Conservation (phyloP, 2,797 vertebrate genomes). For the Urophycis tenuis region DNA sequence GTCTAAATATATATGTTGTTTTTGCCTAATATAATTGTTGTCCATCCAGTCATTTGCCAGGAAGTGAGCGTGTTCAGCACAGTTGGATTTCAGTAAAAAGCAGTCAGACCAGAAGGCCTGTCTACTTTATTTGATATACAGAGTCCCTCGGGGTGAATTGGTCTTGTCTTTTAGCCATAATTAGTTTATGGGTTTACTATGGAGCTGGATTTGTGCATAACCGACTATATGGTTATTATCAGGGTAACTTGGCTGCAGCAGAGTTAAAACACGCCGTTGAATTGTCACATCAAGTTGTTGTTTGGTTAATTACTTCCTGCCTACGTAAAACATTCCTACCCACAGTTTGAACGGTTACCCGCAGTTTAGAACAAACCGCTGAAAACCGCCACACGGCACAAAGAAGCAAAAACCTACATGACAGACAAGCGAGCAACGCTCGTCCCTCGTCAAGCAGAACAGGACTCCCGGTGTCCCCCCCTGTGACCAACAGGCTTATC, state of each 20-base stretch:
- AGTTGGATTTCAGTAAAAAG: neutral
- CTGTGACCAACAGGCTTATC: constrained; percentile 27
- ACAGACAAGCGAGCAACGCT: constrained; percentile 23
- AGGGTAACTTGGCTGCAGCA: neutral
- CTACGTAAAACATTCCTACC: neutral
- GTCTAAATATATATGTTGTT: neutral
- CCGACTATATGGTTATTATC: neutral
- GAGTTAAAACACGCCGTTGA: neutral
- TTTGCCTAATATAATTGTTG: neutral
- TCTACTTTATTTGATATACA: neutral
- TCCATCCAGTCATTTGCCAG: neutral
- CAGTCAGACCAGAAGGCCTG: neutral
- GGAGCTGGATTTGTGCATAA: neutral
- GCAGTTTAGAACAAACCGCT: neutral
- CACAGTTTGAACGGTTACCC: neutral
- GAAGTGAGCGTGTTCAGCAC: neutral
- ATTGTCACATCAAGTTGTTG: neutral
- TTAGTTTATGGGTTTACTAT: neutral
- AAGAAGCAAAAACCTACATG: constrained; percentile 13
- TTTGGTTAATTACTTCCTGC: neutral
- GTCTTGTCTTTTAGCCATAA: neutral
- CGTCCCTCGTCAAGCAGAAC: constrained; percentile 18
- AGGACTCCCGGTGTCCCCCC: constrained; percentile 20
- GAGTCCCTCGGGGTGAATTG: neutral
- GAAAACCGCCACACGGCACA: neutral